These are phyloP conservation scores for Pterocles gutturalis DNA, from an alignment of 2,113 vertebrate species.

Conservation along the genomic window DNA sequence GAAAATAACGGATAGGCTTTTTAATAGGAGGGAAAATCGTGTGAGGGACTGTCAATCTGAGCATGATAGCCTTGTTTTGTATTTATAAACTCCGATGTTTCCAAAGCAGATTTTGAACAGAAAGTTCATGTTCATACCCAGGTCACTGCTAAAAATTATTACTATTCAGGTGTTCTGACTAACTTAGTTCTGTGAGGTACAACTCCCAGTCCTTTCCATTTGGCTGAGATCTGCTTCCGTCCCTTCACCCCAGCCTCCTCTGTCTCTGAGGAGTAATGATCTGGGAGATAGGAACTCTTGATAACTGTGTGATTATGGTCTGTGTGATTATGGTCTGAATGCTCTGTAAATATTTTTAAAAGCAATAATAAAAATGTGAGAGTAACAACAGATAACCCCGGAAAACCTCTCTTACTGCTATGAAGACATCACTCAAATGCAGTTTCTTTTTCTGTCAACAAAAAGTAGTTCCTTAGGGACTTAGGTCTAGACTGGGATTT, in stretches of 20 bases:
- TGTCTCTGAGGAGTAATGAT: background rate
- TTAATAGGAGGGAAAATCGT: background rate
- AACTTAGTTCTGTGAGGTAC: background rate
- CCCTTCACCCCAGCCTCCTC: background rate
- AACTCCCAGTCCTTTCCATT: background rate
- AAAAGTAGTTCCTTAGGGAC: background rate
- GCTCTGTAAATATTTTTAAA: constrained; percentile 19
- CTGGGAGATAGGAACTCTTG: background rate
- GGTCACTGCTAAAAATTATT: background rate
- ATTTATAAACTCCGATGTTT: background rate
- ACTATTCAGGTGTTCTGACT: background rate
- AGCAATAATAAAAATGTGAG: constrained; percentile 14
- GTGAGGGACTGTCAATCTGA: background rate
- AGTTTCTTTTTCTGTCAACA: background rate
- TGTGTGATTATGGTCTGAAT: background rate
- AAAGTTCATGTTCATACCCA: background rate
- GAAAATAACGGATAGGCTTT: background rate
- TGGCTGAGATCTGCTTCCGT: background rate
- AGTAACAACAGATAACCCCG: background rate
- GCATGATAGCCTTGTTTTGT: background rate
- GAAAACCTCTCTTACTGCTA: background rate
- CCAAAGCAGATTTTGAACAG: background rate
- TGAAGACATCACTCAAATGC: background rate
- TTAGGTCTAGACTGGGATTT: background rate
- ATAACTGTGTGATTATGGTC: background rate